These are phyloP conservation scores for Micromys minutus DNA, from an alignment of 2,113 vertebrate species.

Conservation along the genomic window DNA sequence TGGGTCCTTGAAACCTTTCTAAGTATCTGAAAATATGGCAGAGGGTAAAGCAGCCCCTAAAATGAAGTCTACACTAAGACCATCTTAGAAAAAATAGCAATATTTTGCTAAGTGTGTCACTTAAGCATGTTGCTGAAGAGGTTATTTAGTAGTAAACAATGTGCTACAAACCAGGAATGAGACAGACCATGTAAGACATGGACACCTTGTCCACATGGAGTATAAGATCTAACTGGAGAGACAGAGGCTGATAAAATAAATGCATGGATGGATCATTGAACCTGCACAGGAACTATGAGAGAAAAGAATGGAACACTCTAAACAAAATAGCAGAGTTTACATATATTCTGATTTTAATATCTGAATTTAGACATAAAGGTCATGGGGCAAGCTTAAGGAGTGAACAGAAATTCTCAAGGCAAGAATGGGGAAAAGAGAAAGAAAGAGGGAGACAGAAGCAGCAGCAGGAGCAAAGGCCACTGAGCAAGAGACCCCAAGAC, in stretches of 20 bases:
- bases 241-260: neutral
- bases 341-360: too few species aligned
- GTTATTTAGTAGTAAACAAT: neutral
- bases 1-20: slow-evolving; percentile 29
- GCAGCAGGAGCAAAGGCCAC: neutral
- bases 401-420: neutral
- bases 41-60: neutral
- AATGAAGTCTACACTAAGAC: slow-evolving; percentile 44
- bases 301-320: neutral
- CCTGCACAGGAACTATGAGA: neutral
- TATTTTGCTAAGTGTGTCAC: neutral
- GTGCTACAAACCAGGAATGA: neutral
- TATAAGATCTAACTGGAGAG: neutral
- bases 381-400: neutral
- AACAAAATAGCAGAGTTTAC: neutral
- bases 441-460: neutral
- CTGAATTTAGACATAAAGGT: slow-evolving; percentile 19
- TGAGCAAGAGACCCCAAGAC: neutral
- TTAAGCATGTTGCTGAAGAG: neutral
- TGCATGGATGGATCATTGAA: neutral
- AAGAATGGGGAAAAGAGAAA: slow-evolving; percentile 11
- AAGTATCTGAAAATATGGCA: slow-evolving; percentile 27
- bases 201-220: neutral
- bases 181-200: neutral
- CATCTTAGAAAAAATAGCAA: neutral